Base-by-base conservation (phyloP, 2,888 invertebrate genomes). In the Drosophila ustulata region DNA sequence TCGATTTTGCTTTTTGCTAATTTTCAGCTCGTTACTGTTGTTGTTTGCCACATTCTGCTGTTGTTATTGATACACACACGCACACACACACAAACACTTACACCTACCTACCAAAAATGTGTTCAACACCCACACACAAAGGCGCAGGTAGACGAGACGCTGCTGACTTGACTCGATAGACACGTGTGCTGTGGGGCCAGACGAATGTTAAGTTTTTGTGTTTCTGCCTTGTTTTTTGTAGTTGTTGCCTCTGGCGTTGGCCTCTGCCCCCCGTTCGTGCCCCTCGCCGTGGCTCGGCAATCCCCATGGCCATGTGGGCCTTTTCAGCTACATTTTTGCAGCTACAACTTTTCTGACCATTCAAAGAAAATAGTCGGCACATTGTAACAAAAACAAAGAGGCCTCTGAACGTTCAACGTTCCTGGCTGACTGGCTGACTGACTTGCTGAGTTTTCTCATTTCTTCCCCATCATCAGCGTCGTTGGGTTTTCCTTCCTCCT, bases 331-430 rank as follows among this genome's bases (percentile, higher is more conserved):
- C 41, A 59, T 53, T 80, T 71, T 55, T 71, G 66, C 64, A 52
- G 39, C 78, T 66, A 69, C 58, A 84, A 84, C 89, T 84, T 82
- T 87, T 75, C 70, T 87, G 82, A 78, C 85, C 88, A 87, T 87
- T 87, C 78, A 74, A 78, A 67, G 69, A 74, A 87, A 87, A 87
- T 71, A 65, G 77, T 72, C 84, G 58, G 84, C 65, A 83, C 78
- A 76, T 80, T 87, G 73, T 73, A 67, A 53, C 78, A 73, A 86
- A 82, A 89, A 87, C 80, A 75, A 79, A 66, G 62, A 67, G 61
- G 80, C 65, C 64, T 58, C 71, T 43, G 56, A 57, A 65, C 59
- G 65, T 75, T 61, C 34, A 18, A 18, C 18, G 18, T 18, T 18
- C 18, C 18, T 18, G 18, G 18, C 18, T 18, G 18, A 18, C 78